Evolutionary conservation across 2,113 vertebrate genomes (phyloP).

Genomic region (Pituophis catenifer): DNA sequence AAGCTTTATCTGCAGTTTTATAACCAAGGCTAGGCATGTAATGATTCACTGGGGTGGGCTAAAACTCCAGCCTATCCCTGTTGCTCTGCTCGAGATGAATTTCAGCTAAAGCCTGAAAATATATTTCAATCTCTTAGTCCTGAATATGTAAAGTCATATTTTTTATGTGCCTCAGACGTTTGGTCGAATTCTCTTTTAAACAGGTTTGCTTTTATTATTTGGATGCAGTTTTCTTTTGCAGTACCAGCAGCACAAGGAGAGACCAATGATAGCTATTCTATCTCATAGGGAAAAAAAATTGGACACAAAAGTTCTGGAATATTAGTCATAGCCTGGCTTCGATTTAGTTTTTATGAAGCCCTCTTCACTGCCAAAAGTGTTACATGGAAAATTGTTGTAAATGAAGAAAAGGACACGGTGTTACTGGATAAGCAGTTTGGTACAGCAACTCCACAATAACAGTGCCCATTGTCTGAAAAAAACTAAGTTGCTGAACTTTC

Average conservation of each 20-base stretch:
- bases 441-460: conserved; percentile 40
- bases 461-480: conserved; percentile 21
- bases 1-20: not conserved
- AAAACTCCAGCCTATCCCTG: conserved; percentile 53
- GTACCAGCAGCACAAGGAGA: conserved; percentile 53
- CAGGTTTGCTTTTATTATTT: conserved; percentile 54
- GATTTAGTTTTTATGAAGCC: conserved; percentile 52
- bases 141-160: conserved; percentile 50
- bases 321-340: conserved; percentile 69
- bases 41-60: not conserved
- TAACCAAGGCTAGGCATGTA: not conserved
- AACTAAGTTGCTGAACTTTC: conserved; percentile 41
- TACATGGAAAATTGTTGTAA: conserved; percentile 63
- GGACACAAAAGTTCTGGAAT: conserved; percentile 63
- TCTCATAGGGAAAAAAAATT: conserved; percentile 43
- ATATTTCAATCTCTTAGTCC: conserved; percentile 35
- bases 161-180: conserved; percentile 24
- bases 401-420: conserved; percentile 60
- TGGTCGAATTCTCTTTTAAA: conserved; percentile 50
- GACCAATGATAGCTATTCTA: conserved; percentile 58
- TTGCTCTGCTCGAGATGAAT: conserved; percentile 40
- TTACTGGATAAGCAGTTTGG: conserved; percentile 51
- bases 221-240: conserved; percentile 40
- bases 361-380: conserved; percentile 60
- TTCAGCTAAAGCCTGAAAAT: conserved; percentile 36